phyloP scores from a whole-genome alignment of 2,888 invertebrate genomes.

The Drosophila bunnanda region DNA sequence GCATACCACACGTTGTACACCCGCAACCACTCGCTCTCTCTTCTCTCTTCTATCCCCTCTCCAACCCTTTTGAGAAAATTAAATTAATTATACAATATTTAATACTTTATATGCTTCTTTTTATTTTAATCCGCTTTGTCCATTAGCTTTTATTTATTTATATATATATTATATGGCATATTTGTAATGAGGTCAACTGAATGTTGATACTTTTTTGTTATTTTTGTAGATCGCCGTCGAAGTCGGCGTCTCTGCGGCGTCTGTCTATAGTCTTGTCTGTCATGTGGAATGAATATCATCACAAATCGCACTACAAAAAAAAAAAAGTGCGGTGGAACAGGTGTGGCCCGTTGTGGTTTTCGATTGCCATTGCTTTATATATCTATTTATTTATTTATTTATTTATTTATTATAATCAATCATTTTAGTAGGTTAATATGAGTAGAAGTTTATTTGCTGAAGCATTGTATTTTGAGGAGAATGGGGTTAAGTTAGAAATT shows the following conservation, averaged over 20 bases:
- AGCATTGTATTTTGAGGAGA: neutral
- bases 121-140: conserved; percentile 11
- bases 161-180: conserved; percentile 35
- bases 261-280: conserved; percentile 37
- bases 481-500: neutral
- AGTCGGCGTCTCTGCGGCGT: conserved; percentile 10
- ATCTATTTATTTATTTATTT: conserved; percentile 26
- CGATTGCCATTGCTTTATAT: conserved; percentile 26
- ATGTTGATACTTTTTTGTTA: conserved; percentile 30
- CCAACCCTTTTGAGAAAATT: conserved; percentile 49
- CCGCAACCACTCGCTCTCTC: neutral
- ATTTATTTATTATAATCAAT: conserved; percentile 41
- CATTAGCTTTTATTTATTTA: conserved; percentile 32
- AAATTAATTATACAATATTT: conserved; percentile 58
- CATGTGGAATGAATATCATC: conserved; percentile 51
- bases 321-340: conserved; percentile 51
- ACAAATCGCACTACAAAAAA: conserved; percentile 21
- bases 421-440: conserved; percentile 22
- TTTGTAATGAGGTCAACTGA: conserved; percentile 51
- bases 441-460: neutral
- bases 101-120: conserved; percentile 32
- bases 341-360: conserved; percentile 57
- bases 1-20: conserved; percentile 45
- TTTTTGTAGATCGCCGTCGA: conserved; percentile 54
- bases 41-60: neutral